Conservation (phyloP, 1,140 invertebrate species). For the Cyclina sinensis region DNA sequence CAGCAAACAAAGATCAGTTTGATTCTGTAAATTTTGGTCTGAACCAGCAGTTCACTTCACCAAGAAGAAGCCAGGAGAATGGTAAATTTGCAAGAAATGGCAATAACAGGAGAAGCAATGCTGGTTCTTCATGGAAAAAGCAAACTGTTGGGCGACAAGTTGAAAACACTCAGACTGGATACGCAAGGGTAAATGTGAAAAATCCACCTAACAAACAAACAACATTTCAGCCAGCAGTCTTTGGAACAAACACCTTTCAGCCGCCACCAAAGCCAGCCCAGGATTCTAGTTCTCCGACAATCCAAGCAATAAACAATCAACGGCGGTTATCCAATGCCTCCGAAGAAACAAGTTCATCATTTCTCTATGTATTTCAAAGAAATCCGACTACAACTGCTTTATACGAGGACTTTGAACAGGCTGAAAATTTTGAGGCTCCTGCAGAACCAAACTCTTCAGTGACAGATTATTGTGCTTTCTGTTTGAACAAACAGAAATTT, state of each 20-base stretch:
- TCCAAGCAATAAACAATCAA: neutral
- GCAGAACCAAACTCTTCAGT: neutral
- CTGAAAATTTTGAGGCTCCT: neutral
- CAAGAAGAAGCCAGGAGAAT: neutral
- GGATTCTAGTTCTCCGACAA: neutral
- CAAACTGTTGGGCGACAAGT: neutral
- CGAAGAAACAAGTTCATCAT: neutral
- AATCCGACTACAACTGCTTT: neutral
- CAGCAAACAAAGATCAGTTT: neutral
- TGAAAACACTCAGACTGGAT: neutral
- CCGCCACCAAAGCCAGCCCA: neutral
- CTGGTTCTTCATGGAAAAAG: neutral
- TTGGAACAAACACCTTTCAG: slow-evolving; percentile 19
- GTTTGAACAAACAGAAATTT: neutral
- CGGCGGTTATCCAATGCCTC: neutral
- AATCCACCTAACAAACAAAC: neutral
- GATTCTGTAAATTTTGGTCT: neutral
- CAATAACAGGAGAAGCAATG: neutral
- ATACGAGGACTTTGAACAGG: neutral
- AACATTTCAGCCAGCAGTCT: neutral
- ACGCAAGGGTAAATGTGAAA: neutral
- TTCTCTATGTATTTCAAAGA: neutral
- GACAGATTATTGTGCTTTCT: slow-evolving; percentile 9
- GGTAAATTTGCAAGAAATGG: neutral
- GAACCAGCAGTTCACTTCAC: neutral